Conservation (phyloP, 2,888 invertebrate genomes). For the Dascillus cervinus region DNA sequence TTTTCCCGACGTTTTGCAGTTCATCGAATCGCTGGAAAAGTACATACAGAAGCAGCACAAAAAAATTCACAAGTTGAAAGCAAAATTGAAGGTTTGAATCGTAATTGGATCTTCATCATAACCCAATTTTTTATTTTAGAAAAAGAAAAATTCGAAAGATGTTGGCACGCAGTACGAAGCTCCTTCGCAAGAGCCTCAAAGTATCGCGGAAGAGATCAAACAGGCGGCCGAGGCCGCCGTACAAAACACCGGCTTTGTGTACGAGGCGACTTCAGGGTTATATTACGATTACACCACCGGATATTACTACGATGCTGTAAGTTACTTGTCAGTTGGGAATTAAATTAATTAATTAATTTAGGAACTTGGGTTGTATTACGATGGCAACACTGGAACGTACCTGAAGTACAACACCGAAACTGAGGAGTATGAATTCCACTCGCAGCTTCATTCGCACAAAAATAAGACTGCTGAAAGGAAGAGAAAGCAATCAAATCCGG, state of each 20-base stretch:
- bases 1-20: constrained; percentile 52
- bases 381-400: constrained; percentile 77
- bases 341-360: constrained; percentile 38
- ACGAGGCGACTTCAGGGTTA: constrained; percentile 77
- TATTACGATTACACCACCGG: constrained; percentile 85
- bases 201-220: constrained; percentile 68
- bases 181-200: constrained; percentile 26
- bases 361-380: constrained; percentile 84
- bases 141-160: constrained; percentile 24
- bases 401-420: constrained; percentile 72
- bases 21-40: constrained; percentile 51
- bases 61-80: constrained; percentile 51
- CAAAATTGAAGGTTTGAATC: constrained; percentile 42
- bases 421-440: constrained; percentile 72
- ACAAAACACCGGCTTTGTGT: constrained; percentile 72
- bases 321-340: constrained; percentile 26
- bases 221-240: constrained; percentile 68
- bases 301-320: constrained; percentile 85
- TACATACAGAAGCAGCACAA: constrained; percentile 50
- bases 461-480: too few relatives aligned
- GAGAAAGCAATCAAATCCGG: constrained; percentile 22
- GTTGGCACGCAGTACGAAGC: constrained; percentile 26
- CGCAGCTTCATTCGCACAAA: too few relatives aligned
- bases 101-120: too few relatives aligned
- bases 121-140: too few relatives aligned